Percentiles rank a stretch among this genome's conserved stretches.
Conservation (phyloP, 2,113 vertebrate species). For the Erinaceus europaeus region DNA sequence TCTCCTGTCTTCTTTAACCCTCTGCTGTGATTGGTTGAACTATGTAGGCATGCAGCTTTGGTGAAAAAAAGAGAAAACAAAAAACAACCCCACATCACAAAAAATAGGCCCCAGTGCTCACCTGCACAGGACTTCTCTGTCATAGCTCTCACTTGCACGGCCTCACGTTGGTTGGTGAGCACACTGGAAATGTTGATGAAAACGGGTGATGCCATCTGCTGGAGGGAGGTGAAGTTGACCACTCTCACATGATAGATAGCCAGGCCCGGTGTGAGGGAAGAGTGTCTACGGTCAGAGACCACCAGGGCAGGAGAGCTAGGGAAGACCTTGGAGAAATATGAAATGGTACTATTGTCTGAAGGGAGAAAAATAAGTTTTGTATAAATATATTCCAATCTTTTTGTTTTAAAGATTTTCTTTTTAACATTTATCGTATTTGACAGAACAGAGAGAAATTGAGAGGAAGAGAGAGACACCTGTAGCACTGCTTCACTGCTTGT, state of each 20-base stretch:
- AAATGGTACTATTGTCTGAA: neutral
- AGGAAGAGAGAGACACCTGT: too few species aligned
- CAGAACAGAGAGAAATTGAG: too few species aligned
- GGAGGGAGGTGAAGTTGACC: constrained; percentile 75
- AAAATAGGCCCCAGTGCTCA: constrained; percentile 33
- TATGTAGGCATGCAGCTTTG: too few species aligned
- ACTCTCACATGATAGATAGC: constrained; percentile 44
- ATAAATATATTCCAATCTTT: neutral
- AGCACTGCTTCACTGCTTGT: too few species aligned
- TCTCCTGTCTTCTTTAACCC: too few species aligned
- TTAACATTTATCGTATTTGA: too few species aligned
- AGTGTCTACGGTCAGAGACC: neutral
- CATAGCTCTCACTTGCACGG: constrained; percentile 56
- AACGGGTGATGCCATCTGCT: constrained; percentile 58
- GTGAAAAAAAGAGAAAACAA: too few species aligned
- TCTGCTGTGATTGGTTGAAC: too few species aligned
- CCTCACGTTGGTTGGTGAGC: constrained; percentile 72
- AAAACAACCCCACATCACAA: too few species aligned
- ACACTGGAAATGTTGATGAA: constrained; percentile 76
- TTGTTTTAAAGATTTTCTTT: too few species aligned
- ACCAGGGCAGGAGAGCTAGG: constrained; percentile 60
- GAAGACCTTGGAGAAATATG: constrained; percentile 58
- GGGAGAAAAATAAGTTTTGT: neutral
- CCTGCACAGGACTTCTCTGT: constrained; percentile 10
- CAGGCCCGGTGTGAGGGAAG: constrained; percentile 41